Conservation (phyloP, 2,888 invertebrate species). For the Coenonympha arcania region DNA sequence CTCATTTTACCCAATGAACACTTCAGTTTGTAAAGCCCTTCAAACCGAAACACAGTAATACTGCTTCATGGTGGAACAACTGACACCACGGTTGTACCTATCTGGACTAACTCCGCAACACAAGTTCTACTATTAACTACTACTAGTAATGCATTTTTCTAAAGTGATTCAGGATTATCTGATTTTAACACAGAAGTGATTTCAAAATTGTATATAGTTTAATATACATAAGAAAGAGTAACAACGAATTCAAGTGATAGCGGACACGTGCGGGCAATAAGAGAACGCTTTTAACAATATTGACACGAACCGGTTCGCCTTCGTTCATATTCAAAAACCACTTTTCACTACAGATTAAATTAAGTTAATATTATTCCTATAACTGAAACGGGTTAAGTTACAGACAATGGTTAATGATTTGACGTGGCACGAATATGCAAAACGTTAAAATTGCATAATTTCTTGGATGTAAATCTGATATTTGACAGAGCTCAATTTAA, state of each 20-base stretch:
- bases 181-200: no score
- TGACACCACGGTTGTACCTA: no score
- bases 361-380: neutral
- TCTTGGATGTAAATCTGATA: neutral
- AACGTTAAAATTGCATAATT: neutral
- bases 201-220: neutral
- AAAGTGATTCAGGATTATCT: no score
- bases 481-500: neutral
- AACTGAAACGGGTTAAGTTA: neutral
- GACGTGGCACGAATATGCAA: neutral
- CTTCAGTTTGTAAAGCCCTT: no score
- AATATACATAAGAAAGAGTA: neutral
- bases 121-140: no score
- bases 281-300: slow-evolving; percentile 6
- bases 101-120: no score
- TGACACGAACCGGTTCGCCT: slow-evolving; percentile 11
- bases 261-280: neutral
- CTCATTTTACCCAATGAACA: no score
- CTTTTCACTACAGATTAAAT: neutral
- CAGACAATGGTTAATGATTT: neutral
- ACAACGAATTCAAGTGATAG: neutral
- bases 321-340: slow-evolving; percentile 11
- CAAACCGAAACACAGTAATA: no score
- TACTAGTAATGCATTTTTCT: no score
- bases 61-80: no score